Conservation (phyloP, 2,888 invertebrate genomes). For the Sylvicola cinctus region DNA sequence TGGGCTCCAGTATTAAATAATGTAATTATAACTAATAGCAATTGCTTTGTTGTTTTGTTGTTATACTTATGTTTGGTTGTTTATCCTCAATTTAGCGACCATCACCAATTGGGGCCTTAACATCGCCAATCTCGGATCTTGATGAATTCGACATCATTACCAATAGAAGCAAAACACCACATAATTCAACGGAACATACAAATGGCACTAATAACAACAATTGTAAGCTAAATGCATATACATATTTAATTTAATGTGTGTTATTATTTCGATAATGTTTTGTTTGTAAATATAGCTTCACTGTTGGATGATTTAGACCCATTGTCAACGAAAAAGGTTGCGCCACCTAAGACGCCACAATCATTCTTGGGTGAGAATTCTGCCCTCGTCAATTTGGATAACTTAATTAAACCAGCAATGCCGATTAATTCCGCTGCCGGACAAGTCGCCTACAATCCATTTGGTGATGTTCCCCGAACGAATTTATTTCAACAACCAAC, state of each 20-base stretch:
- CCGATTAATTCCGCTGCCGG: constrained; percentile 16
- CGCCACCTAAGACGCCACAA: constrained; percentile 47
- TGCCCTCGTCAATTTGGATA: constrained; percentile 90
- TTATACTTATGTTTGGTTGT: constrained; percentile 4
- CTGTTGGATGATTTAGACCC: constrained; percentile 25
- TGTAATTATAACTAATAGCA: constrained; percentile 10
- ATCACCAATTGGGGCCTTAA: constrained; percentile 12
- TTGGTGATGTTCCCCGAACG: constrained; percentile 25
- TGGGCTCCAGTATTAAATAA: constrained; percentile 30
- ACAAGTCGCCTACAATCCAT: constrained; percentile 25
- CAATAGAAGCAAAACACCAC: constrained; percentile 39
- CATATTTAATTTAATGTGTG: constrained; percentile 1
- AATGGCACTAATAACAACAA: constrained; percentile 23
- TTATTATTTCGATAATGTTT: constrained; percentile 4
- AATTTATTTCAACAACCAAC: constrained; percentile 37
- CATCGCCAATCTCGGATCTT: constrained; percentile 42
- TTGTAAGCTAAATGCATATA: constrained; percentile 13
- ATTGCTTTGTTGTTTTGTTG: constrained; percentile 1
- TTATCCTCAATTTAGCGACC: constrained; percentile 8
- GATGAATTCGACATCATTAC: constrained; percentile 78
- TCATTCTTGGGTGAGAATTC: constrained; percentile 95
- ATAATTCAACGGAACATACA: constrained; percentile 10
- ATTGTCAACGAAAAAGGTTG: constrained; percentile 16
- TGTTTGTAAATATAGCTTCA: constrained; percentile 13
- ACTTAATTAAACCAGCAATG: constrained; percentile 52